phyloP scores from a whole-genome alignment of 2,888 invertebrate species.

The Tenodera sinensis region DNA sequence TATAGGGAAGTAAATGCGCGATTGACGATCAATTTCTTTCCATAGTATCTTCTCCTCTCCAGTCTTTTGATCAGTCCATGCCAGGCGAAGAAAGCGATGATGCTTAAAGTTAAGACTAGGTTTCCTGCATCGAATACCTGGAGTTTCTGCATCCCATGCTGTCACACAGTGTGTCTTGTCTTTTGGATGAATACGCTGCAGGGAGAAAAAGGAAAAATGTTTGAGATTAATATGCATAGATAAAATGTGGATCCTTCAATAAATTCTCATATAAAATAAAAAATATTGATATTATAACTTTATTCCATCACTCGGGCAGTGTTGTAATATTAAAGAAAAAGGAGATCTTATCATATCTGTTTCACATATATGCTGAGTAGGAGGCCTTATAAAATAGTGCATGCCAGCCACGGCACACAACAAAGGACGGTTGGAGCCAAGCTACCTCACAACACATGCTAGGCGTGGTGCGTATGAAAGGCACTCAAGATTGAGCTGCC shows the following conservation, averaged over 20 bases:
- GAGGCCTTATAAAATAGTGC: too few species aligned
- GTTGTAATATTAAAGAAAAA: too few species aligned
- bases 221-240: background rate
- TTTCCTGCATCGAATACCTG: constrained; percentile 42
- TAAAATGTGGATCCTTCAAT: background rate
- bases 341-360: too few species aligned
- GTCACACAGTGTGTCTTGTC: constrained; percentile 57
- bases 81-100: constrained; percentile 41
- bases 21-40: constrained; percentile 73
- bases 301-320: too few species aligned
- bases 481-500: too few species aligned
- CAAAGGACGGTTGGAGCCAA: too few species aligned
- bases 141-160: constrained; percentile 44
- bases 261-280: background rate
- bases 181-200: constrained; percentile 59
- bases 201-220: background rate
- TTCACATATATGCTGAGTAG: too few species aligned
- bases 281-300: too few species aligned
- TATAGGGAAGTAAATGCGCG: constrained; percentile 71
- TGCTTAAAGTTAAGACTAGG: constrained; percentile 35
- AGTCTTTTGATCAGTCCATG: constrained; percentile 43
- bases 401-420: too few species aligned
- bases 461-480: too few species aligned
- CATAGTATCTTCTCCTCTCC: constrained; percentile 67
- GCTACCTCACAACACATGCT: too few species aligned